Evolutionary conservation across 1,140 invertebrate genomes (phyloP).

Genomic region (Protaetia brevitarsis): DNA sequence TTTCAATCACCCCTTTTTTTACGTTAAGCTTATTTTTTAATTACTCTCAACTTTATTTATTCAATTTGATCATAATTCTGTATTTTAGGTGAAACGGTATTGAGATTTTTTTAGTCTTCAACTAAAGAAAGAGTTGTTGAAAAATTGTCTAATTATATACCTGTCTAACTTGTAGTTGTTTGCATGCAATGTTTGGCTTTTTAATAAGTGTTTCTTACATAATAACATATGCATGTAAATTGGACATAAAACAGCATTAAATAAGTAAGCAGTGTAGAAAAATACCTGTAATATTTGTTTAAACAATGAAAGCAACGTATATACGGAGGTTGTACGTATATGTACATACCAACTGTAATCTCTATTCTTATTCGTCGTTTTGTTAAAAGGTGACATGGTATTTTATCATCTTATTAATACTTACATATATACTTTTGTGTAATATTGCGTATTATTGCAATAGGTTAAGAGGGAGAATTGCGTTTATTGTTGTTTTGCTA

Average conservation of each 20-base stretch:
- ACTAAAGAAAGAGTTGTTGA: background rate
- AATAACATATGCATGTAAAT: conserved; percentile 1
- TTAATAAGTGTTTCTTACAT: background rate
- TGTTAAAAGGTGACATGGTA: background rate
- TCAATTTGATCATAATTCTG: no score
- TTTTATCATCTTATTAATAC: background rate
- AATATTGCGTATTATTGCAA: no score
- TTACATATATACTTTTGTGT: no score
- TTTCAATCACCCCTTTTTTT: no score
- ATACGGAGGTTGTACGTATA: background rate
- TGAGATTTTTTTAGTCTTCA: no score
- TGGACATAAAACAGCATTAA: background rate
- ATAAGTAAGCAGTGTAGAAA: background rate
- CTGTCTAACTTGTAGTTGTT: background rate
- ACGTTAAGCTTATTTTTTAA: no score
- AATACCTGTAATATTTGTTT: background rate
- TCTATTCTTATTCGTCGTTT: no score
- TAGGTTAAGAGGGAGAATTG: no score
- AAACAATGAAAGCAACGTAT: background rate
- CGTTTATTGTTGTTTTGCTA: no score
- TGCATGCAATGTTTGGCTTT: background rate
- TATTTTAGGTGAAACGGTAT: no score
- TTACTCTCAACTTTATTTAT: no score
- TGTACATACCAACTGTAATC: no score
- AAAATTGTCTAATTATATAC: background rate